phyloP scores from a whole-genome alignment of 2,797 vertebrate species.

The Craterocephalus amniculus region DNA sequence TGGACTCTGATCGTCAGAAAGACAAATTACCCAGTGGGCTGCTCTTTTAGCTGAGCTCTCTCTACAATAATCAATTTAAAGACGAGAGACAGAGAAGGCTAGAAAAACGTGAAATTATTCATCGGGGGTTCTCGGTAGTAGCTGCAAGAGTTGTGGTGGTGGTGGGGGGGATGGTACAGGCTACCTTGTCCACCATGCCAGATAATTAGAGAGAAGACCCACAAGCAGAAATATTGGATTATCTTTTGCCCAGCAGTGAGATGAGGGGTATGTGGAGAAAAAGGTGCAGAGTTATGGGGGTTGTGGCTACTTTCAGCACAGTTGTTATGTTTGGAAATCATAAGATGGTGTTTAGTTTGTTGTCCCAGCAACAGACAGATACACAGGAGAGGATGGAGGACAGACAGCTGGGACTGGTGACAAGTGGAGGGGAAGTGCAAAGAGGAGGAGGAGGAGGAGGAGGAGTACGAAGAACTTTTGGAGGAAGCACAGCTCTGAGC shows the following conservation, averaged over 20 bases:
- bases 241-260: constrained; percentile 36
- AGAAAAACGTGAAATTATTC: constrained; percentile 83
- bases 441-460: constrained; percentile 29
- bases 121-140: constrained; percentile 70
- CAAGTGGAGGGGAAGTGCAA: constrained; percentile 63
- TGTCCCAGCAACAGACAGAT: constrained; percentile 73
- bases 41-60: constrained; percentile 77
- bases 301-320: constrained; percentile 35
- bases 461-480: constrained; percentile 50
- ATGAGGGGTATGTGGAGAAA: constrained; percentile 14
- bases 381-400: constrained; percentile 64
- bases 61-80: constrained; percentile 84
- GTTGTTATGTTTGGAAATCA: constrained; percentile 76
- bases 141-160: constrained; percentile 56
- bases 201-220: constrained; percentile 76
- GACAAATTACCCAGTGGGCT: constrained; percentile 78
- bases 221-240: constrained; percentile 53
- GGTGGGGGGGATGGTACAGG: constrained; percentile 70
- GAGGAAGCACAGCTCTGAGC: constrained; percentile 42
- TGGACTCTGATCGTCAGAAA: constrained; percentile 71
- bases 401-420: constrained; percentile 64
- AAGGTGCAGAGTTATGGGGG: constrained; percentile 41
- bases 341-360: constrained; percentile 69
- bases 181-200: constrained; percentile 66
- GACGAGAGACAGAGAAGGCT: constrained; percentile 67